phyloP scores from a whole-genome alignment of 2,113 vertebrate species.

The Recurvirostra avosetta region DNA sequence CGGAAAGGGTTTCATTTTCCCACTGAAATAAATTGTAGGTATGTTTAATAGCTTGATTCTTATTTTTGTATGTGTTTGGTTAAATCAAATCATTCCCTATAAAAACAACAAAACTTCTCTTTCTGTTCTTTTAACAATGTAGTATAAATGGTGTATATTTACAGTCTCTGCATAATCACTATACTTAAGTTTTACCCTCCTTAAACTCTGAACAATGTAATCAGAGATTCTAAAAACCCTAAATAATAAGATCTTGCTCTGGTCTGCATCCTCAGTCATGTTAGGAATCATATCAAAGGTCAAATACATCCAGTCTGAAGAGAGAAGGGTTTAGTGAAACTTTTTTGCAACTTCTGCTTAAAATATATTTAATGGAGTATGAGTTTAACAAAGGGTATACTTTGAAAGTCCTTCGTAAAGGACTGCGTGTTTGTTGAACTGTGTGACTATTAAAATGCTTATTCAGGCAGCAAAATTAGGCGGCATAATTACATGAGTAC shows the following conservation, averaged over 20 bases:
- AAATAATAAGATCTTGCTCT: neutral
- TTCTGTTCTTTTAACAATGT: neutral
- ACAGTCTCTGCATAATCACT: neutral
- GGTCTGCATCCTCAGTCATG: neutral
- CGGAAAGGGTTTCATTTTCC: neutral
- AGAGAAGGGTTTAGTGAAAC: neutral
- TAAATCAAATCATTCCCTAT: neutral
- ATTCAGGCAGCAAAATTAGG: neutral
- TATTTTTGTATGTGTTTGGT: neutral
- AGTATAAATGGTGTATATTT: neutral
- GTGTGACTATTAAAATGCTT: neutral
- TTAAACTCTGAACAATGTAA: neutral
- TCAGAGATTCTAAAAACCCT: neutral
- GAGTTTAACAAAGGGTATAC: neutral
- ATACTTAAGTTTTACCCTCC: neutral
- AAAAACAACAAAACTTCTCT: neutral
- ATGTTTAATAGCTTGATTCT: neutral
- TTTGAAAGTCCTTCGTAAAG: neutral
- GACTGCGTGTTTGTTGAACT: neutral
- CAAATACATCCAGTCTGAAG: neutral
- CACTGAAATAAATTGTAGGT: neutral
- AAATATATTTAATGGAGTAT: neutral
- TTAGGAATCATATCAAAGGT: neutral
- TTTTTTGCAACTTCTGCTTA: neutral
- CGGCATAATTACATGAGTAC: neutral